These are phyloP conservation scores for Halotydeus destructor DNA, from an alignment of 1,140 invertebrate species.

Conservation along the genomic window DNA sequence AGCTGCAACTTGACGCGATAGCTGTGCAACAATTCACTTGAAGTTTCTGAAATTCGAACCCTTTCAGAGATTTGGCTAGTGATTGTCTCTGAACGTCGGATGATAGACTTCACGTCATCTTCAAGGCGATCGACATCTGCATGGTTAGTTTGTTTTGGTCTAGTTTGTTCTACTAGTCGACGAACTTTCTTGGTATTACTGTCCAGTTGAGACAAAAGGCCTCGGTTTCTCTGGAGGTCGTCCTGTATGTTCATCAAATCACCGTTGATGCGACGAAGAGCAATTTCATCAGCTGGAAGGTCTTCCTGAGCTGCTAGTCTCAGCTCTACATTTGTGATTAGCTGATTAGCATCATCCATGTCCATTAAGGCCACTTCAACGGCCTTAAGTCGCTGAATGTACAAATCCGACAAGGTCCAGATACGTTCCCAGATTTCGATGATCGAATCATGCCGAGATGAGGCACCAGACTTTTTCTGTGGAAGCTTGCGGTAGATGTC, in stretches of 20 bases:
- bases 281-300: constrained; percentile 55
- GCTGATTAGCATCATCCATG: constrained; percentile 64
- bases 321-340: constrained; percentile 74
- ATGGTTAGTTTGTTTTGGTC: constrained; percentile 40
- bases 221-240: constrained; percentile 56
- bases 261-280: constrained; percentile 38
- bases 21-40: constrained; percentile 58
- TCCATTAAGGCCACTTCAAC: constrained; percentile 69
- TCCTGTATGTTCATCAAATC: constrained; percentile 35
- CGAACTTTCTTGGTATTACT: constrained; percentile 68
- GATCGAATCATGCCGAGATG: constrained; percentile 60
- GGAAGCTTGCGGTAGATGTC: constrained; percentile 24
- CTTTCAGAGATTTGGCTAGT: constrained; percentile 73
- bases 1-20: constrained; percentile 63
- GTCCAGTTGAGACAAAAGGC: constrained; percentile 66
- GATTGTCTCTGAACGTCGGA: constrained; percentile 69
- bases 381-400: constrained; percentile 70
- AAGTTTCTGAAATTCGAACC: constrained; percentile 54
- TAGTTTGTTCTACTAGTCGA: constrained; percentile 59
- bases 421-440: constrained; percentile 76
- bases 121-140: constrained; percentile 79
- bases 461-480: constrained; percentile 65
- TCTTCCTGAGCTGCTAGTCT: constrained; percentile 63
- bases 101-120: constrained; percentile 66
- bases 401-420: constrained; percentile 60